Base-by-base conservation (phyloP, 2,888 invertebrate genomes). In the Phyto melanocephala region DNA sequence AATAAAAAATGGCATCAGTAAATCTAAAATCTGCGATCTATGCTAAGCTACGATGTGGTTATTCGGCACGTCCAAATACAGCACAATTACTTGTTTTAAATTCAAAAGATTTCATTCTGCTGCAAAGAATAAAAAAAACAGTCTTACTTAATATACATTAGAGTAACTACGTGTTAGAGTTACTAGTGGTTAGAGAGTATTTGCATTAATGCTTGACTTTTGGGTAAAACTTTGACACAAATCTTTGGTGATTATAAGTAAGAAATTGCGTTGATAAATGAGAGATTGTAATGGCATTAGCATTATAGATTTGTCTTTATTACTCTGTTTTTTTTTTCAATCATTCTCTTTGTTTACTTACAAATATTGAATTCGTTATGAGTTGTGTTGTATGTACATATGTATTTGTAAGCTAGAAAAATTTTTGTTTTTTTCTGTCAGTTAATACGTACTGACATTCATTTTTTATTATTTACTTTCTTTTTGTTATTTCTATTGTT, bases 201-300 rank as follows among this genome's bases (percentile, higher is more conserved):
- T 3, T 28, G 28, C 28, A 6, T 28, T 28, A 5, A 28, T 3
- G 28, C 20, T 63, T 63, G 28, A 47, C 13, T 63, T 33, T 52
- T 62, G 40, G 60, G 47, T 24, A 15, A 67, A 52, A 35, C 70
- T 35, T 54, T 68, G 63, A 74, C 77, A 68, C 72, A 84, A 84
- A 84, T 84, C 80, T 70, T 82, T 47, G 67, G 58, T 40, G 81
- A 81, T 81, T 84, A 83, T 80, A 40, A 60, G 68, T 70, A 52
- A 56, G 52, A 75, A 84, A 42, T 72, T 77, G 80, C 67, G 78
- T 75, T 84, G 80, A 82, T 82, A 79, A 81, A 84, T 74, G 77
- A 67, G 80, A 85, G 76, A 83, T 80, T 84, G 83, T 84, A 83
- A 81, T 81, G 76, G 74, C 63, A 84, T 81, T 85, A 83, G 80